These are phyloP conservation scores for Melanotaenia nigrans DNA, from an alignment of 2,797 vertebrate species.

Conservation along the genomic window DNA sequence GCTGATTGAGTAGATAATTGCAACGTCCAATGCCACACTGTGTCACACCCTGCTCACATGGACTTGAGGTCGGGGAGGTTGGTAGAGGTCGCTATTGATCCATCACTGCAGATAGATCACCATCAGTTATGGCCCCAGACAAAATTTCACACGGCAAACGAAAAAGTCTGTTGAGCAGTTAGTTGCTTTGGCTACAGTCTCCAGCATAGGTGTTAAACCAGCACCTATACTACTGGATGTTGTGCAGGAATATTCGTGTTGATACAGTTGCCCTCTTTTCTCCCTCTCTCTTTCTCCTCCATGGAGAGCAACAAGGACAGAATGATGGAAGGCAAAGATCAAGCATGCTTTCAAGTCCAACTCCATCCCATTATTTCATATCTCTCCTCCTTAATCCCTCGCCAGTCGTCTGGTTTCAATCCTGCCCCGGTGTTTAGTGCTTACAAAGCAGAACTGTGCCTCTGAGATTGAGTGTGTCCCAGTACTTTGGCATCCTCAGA, in stretches of 20 bases:
- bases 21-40: constrained; percentile 67
- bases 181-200: constrained; percentile 24
- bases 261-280: constrained; percentile 53
- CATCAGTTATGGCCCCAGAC: constrained; percentile 45
- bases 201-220: constrained; percentile 22
- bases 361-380: constrained; percentile 77
- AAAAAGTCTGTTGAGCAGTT: constrained; percentile 39
- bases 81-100: constrained; percentile 65
- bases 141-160: constrained; percentile 27
- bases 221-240: constrained; percentile 23
- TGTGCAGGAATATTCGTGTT: constrained; percentile 43
- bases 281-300: constrained; percentile 48
- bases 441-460: constrained; percentile 75
- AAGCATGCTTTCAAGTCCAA: constrained; percentile 74
- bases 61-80: constrained; percentile 65
- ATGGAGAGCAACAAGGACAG: constrained; percentile 67
- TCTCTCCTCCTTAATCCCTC: constrained; percentile 74
- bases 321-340: constrained; percentile 75
- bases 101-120: constrained; percentile 70
- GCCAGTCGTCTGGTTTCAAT: constrained; percentile 70
- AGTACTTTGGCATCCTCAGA: constrained; percentile 65
- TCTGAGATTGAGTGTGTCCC: constrained; percentile 69
- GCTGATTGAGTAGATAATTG: constrained; percentile 78
- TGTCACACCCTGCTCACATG: constrained; percentile 55
- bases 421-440: constrained; percentile 74